Evolutionary conservation across 2,113 vertebrate species (phyloP), one percentile per base, ranked within the genome.

Genomic region (Ursus arctos): DNA sequence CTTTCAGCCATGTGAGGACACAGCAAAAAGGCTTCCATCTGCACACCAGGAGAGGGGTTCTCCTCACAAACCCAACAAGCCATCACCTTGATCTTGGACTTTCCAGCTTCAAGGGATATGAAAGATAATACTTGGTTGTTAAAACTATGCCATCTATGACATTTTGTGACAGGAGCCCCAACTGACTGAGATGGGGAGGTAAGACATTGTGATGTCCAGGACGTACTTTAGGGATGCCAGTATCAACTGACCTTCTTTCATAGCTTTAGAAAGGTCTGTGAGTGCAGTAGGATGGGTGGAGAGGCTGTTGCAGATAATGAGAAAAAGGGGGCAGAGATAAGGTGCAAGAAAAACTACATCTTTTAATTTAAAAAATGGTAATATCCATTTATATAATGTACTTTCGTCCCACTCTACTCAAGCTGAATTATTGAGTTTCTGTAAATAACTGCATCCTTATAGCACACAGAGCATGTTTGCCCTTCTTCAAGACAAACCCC

Each of bases 21-120:
- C 1, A 53, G 19, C 22, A 8, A 33, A 67, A 79, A 67, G 61
- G 26, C 43, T 16, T 69, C 43, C 9, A 21, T 31, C n/a, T 36
- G n/a, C 0, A 57, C 43, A 6, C 10, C 13, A 55, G 14, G 36
- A 93, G n/a, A n/a, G 13, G 15, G 18, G 18, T 12, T 16, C 2
- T 11, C 19, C 3, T 28, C 14, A 16, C 9, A 19, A 49, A 7
- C 22, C 16, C 4, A 1, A 47, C 2, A 22, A 49, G n/a, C 6
- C 6, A 0, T 31, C 31, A 33, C 15, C 55, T 59, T 40, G 81
- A 84, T 28, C 57, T 63, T n/a, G 22, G 28, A 36, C 31, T 82
- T 65, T 1, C 14, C 1, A 40, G 49, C 1, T 53, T 88, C 76
- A 4, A 43, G 16, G n/a, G 49, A 14, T 11, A 2, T 26, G 22